Evolutionary conservation across 2,888 invertebrate genomes (phyloP).

Genomic region (Dryocosmus kuriphilus): DNA sequence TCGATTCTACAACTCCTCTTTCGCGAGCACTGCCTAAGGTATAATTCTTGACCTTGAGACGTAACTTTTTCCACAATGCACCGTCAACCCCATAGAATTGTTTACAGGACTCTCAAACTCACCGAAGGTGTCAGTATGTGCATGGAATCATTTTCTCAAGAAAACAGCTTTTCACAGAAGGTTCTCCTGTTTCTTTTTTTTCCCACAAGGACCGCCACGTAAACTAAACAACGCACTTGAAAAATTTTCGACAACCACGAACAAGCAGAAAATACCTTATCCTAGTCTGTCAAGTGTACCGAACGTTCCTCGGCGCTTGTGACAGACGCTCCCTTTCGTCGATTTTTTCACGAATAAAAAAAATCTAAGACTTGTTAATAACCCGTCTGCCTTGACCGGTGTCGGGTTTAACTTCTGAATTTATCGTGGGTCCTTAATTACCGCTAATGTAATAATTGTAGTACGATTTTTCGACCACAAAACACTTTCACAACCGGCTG

Average conservation of each 20-base stretch:
- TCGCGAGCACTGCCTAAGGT: neutral
- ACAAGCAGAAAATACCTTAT: conserved; percentile 25
- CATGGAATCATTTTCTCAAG: conserved; percentile 64
- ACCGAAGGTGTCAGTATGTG: conserved; percentile 72
- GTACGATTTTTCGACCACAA: conserved; percentile 62
- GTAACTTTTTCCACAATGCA: conserved; percentile 14
- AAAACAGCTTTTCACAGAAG: neutral
- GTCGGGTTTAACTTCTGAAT: neutral
- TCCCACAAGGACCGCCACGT: neutral
- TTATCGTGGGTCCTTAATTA: conserved; percentile 45
- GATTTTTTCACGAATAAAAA: conserved; percentile 57
- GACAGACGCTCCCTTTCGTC: conserved; percentile 67
- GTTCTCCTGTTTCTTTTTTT: neutral
- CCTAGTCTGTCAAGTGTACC: conserved; percentile 13
- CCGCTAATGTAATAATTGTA: conserved; percentile 52
- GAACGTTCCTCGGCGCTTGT: conserved; percentile 49
- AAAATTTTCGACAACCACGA: conserved; percentile 22
- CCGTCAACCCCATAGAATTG: conserved; percentile 44
- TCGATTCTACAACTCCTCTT: conserved; percentile 12
- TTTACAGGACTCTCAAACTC: conserved; percentile 62
- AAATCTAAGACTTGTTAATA: neutral
- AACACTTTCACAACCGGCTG: conserved; percentile 73
- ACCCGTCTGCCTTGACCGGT: neutral
- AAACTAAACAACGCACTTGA: conserved; percentile 24
- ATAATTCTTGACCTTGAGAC: conserved; percentile 36